A percentile compares a stretch with the other conserved stretches of the same genome.
These are phyloP conservation scores for Sipha flava DNA, from an alignment of 1,140 invertebrate genomes.

Conservation along the genomic window DNA sequence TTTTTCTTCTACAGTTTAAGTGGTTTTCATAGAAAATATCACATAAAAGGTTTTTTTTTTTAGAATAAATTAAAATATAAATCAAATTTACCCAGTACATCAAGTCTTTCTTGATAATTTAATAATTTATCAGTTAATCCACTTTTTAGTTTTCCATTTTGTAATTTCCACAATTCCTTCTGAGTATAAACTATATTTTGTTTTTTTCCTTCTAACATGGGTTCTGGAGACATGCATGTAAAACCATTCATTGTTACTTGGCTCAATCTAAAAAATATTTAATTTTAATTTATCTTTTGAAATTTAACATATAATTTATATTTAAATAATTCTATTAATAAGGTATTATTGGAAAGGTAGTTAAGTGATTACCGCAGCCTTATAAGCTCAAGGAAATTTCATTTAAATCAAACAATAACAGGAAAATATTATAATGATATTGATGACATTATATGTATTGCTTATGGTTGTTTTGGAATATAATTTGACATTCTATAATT, in stretches of 20 bases:
- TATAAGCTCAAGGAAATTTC: too few relatives aligned
- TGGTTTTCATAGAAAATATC: too few relatives aligned
- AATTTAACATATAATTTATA: background rate
- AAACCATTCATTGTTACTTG: constrained; percentile 55
- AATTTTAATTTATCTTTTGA: background rate
- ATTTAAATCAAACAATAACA: too few relatives aligned
- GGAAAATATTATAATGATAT: too few relatives aligned
- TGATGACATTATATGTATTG: too few relatives aligned
- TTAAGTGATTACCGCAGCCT: too few relatives aligned
- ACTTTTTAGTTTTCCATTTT: constrained; percentile 57
- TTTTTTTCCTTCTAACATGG: constrained; percentile 46
- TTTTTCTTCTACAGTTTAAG: too few relatives aligned
- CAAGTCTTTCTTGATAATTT: constrained; percentile 52
- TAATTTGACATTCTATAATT: too few relatives aligned
- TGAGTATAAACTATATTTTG: background rate
- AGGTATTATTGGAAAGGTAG: too few relatives aligned
- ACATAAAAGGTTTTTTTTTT: too few relatives aligned
- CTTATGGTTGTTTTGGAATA: too few relatives aligned
- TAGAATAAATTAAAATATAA: background rate
- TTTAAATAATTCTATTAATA: too few relatives aligned
- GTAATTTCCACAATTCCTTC: constrained; percentile 47
- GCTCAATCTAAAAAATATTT: constrained; percentile 40
- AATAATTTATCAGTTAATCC: constrained; percentile 53
- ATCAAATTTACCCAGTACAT: constrained; percentile 39
- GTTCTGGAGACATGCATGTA: constrained; percentile 56